These are phyloP conservation scores for Andrena haemorrhoa DNA, from an alignment of 2,888 invertebrate species.

Conservation along the genomic window DNA sequence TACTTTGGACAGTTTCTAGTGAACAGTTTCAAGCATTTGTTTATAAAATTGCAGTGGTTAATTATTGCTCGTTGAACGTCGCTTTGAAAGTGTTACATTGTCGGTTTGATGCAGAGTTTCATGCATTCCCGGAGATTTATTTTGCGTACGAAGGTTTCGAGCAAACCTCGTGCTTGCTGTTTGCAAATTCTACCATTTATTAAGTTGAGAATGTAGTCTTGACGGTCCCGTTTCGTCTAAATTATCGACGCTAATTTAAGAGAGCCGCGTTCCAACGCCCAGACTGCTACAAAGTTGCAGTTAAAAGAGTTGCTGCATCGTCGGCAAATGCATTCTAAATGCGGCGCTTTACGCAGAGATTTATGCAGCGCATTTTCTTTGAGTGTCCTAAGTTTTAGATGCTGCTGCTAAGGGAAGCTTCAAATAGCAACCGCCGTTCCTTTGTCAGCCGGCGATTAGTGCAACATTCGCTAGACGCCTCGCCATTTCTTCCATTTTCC, in stretches of 20 bases:
- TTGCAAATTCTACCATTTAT: neutral
- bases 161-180: neutral
- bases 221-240: neutral
- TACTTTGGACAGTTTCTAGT: too few relatives aligned
- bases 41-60: neutral
- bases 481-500: neutral
- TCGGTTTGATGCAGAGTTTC: neutral
- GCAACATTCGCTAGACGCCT: constrained; percentile 3
- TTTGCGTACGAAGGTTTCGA: neutral
- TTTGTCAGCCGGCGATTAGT: constrained; percentile 33
- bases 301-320: neutral
- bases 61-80: too few relatives aligned
- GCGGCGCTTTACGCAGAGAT: constrained; percentile 6
- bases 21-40: too few relatives aligned
- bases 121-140: neutral
- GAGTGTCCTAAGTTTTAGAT: neutral
- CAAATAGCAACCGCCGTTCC: constrained; percentile 48
- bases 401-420: constrained; percentile 10
- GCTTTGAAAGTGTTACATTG: constrained; percentile 12
- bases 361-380: constrained; percentile 26
- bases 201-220: neutral
- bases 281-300: neutral
- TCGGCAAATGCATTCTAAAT: constrained; percentile 1
- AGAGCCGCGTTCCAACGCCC: neutral
- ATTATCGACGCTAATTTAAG: neutral